A percentile compares a stretch with the other conserved stretches of the same genome.
Conservation (phyloP, 2,888 invertebrate genomes). For the Cataglyphis cursor region DNA sequence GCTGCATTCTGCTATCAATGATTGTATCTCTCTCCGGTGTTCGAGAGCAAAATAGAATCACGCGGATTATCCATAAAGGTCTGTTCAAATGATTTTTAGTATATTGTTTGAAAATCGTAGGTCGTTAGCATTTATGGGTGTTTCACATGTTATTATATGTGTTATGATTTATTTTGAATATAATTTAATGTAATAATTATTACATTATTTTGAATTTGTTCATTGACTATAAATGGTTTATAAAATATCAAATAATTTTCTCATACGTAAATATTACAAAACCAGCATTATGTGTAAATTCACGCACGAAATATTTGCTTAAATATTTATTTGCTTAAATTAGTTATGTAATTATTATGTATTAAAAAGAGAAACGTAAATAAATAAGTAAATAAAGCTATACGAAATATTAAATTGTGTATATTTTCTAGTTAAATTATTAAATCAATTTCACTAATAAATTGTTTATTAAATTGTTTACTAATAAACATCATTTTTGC, state of each 20-base stretch:
- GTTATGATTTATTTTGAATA: not conserved
- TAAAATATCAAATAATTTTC: not conserved
- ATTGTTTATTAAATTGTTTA: not conserved
- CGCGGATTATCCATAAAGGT: constrained; percentile 33
- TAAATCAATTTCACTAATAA: not conserved
- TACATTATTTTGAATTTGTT: not conserved
- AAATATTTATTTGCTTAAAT: constrained; percentile 2
- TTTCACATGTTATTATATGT: too few relatives aligned
- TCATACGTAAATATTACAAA: not conserved
- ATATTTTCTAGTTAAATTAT: not conserved
- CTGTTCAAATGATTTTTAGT: not conserved
- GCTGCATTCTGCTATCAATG: constrained; percentile 28
- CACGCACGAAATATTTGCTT: not conserved
- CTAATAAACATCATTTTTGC: not conserved
- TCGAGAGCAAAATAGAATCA: constrained; percentile 48
- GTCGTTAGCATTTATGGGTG: not conserved
- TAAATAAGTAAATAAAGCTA: not conserved
- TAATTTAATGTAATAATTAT: not conserved
- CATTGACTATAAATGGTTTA: not conserved
- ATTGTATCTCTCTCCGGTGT: constrained; percentile 32
- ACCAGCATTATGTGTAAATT: not conserved
- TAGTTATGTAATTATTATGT: not conserved
- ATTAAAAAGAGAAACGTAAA: not conserved
- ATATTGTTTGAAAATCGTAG: not conserved
- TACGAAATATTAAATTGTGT: not conserved